Evolutionary conservation across 2,888 invertebrate genomes (phyloP), one percentile per base, ranked within the genome.

Genomic region (Lasioglossum pauxillum): DNA sequence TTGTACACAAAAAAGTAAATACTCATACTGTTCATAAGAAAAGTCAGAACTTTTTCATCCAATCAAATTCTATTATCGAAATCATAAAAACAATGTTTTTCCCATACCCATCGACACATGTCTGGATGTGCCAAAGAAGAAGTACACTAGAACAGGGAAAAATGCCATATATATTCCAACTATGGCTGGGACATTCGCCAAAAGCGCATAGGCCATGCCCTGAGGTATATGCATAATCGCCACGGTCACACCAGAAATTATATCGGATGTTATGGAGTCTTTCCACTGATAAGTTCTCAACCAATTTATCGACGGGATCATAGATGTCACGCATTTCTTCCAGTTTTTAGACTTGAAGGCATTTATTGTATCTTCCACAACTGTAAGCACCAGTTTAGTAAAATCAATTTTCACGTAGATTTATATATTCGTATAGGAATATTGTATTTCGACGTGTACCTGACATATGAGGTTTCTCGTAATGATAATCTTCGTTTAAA

Each of bases 191-290:
- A 96, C 95, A 88, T 96, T 96, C 83, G 96, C 96, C 81, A 96
- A 92, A 81, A 96, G 93, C 5, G 95, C 96, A 91, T 96, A 96
- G 3, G 96, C 96, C 96, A 96, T 95, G 94, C 97, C 98, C 96
- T 98, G 98, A 0, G 98, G 98, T 92, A 98, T 98, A 93, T 98
- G 98, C 97, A 98, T 97, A 80, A 98, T 96, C 60, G 97, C 98
- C 5, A 98, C 97, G 0, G 98, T 98, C 71, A 98, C 95, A 2
- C 98, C 98, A n/a, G 98, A 96, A 71, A 98, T 96, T 19, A 98
- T 92, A 95, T 98, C 98, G n/a, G 96, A 96, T 0, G 96, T 84
- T 12, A 98, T 95, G 93, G 97, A 96, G 41, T 95, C 95, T 90
- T 95, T 96, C 95, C 96, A 96, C 74, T 96, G 96, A 94, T 97